Evolutionary conservation across 2,888 invertebrate species (phyloP).

Genomic region (Megastigmus dorsalis): DNA sequence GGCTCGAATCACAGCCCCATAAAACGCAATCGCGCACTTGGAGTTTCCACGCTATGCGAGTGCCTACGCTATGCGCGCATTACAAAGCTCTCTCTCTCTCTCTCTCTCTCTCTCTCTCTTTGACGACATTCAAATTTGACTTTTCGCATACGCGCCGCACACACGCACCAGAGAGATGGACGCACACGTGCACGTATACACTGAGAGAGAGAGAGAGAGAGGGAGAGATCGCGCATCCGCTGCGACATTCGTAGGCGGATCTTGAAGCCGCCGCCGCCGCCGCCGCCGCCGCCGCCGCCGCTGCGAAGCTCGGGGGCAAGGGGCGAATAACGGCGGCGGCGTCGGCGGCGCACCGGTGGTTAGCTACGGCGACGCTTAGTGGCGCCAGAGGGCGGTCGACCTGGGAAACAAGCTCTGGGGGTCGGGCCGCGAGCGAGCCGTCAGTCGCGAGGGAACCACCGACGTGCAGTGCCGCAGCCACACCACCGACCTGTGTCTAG

Average conservation of each 20-base stretch:
- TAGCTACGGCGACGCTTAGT: slow-evolving; percentile 38
- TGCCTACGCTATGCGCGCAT: too few relatives aligned
- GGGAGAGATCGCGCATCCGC: neutral
- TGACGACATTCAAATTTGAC: slow-evolving; percentile 23
- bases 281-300: too few relatives aligned
- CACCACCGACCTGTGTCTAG: too few relatives aligned
- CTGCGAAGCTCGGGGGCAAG: neutral
- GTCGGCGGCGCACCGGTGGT: slow-evolving; percentile 3
- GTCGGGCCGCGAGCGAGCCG: slow-evolving; percentile 65
- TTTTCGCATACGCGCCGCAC: neutral
- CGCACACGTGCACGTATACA: too few relatives aligned
- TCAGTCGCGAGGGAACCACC: slow-evolving; percentile 63
- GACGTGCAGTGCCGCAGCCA: neutral
- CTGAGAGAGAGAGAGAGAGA: neutral
- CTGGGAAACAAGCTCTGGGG: slow-evolving; percentile 65
- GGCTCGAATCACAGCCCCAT: too few relatives aligned
- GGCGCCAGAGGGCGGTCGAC: slow-evolving; percentile 61
- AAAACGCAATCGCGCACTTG: too few relatives aligned
- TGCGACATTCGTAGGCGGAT: neutral
- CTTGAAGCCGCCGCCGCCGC: too few relatives aligned
- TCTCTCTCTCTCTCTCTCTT: too few relatives aligned
- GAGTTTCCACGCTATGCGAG: too few relatives aligned
- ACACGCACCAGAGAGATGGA: neutral
- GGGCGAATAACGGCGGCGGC: too few relatives aligned
- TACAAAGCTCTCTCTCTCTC: too few relatives aligned